Conservation (phyloP, 2,797 vertebrate genomes). For the Halcyon badia region DNA sequence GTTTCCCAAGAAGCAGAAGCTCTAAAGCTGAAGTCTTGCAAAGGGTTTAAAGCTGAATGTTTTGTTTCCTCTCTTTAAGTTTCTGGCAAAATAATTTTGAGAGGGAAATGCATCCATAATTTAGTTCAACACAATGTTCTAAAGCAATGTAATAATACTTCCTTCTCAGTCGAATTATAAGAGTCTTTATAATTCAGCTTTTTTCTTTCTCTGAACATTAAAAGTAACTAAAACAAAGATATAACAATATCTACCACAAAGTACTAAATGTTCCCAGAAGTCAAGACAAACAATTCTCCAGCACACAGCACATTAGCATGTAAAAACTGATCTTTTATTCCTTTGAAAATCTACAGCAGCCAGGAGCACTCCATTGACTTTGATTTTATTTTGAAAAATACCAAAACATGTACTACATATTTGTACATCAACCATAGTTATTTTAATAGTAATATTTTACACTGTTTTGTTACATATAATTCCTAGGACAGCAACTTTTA, state of each 20-base stretch:
- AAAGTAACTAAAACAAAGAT: not conserved
- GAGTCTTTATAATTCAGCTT: not conserved
- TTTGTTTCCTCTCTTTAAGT: not conserved
- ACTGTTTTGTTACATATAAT: not conserved
- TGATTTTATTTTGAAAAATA: not conserved
- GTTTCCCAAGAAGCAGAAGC: not conserved
- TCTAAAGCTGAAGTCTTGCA: not conserved
- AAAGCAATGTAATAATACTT: not conserved
- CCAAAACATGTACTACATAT: not conserved
- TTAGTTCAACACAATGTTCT: not conserved
- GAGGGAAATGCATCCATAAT: not conserved
- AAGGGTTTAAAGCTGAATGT: not conserved
- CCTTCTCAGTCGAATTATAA: not conserved
- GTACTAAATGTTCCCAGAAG: not conserved
- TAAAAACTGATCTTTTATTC: not conserved
- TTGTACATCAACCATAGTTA: not conserved
- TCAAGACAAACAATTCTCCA: not conserved
- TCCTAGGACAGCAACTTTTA: not conserved
- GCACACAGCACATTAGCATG: not conserved
- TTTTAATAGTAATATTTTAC: not conserved
- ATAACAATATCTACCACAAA: not conserved
- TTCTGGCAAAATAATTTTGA: not conserved
- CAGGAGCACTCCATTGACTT: not conserved
- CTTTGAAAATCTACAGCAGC: not conserved
- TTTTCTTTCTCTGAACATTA: not conserved